Base-by-base conservation (phyloP, 2,113 vertebrate species). In the Tetraodon nigroviridis region DNA sequence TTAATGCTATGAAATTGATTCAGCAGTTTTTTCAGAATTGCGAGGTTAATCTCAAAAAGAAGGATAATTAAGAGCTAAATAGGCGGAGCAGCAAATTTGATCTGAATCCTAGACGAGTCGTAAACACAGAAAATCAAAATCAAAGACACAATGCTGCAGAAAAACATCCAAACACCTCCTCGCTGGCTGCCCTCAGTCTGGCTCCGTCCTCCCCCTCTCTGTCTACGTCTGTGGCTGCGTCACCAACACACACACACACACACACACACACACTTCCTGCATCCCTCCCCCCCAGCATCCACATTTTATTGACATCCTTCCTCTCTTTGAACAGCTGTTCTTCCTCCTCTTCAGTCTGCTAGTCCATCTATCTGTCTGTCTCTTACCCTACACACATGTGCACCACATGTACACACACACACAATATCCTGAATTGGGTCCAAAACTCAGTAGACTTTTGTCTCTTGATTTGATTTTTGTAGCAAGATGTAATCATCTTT, bases 161-260 rank as follows among this genome's bases (percentile, higher is more conserved):
- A 52, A 12, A 51, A 37, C 61, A 75, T 61, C 44, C n/a, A 55
- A 63, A 75, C 20, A 11, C 47, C 57, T n/a, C 47, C 46, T 15
- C 50, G 8, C 37, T 2, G 27, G 57, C 37, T 15, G n/a, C 62
- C 77, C 58, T 70, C 67, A 50, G 40, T 51, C 22, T 51, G 48
- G 7, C 24, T 32, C 20, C 47, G 14, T 20, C 53, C 18, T 55
- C 55, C 32, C 65, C 64, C 54, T 62, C 52, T n/a, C 20, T 8
- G 63, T 73, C 69, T 78, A 69, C 69, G 63, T 77, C 79, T 69
- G 66, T 46, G n/a, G 10, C 41, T 27, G 73, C 80, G 74, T 86
- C 80, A 84, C 49, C 3, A 49, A 49, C 52, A 1, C n/a, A 52
- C 58, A 58, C 56, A 61, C 62, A 27, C 24, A 27, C 24, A 27